Conservation (phyloP, 2,888 invertebrate genomes). For the Melikaiella ostensackeni region DNA sequence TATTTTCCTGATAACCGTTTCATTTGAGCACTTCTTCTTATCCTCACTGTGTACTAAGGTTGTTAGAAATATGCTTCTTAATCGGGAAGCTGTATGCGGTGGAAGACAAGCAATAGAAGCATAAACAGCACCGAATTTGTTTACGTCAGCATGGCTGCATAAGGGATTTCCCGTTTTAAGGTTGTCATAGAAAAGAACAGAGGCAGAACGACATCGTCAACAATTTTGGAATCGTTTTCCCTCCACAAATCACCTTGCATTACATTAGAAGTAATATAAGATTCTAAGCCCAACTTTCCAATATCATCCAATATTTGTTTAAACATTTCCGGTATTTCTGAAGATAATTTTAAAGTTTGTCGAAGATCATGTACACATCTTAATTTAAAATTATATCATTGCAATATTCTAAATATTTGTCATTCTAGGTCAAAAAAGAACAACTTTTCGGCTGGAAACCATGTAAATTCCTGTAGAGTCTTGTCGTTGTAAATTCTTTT, state of each 20-base stretch:
- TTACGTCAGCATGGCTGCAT: conserved; percentile 32
- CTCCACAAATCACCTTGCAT: conserved; percentile 37
- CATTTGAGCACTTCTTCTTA: conserved; percentile 27
- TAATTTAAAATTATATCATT: too few species aligned
- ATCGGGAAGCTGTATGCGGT: conserved; percentile 1
- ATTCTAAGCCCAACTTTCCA: too few species aligned
- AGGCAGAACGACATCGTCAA: conserved; percentile 23
- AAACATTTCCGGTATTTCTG: too few species aligned
- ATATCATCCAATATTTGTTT: too few species aligned
- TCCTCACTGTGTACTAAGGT: conserved; percentile 17
- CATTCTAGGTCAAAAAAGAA: too few species aligned
- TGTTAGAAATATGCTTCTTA: conserved; percentile 24
- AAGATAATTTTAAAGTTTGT: too few species aligned
- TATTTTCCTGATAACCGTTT: conserved; percentile 29
- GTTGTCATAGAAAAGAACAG: conserved; percentile 36
- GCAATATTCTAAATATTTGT: too few species aligned
- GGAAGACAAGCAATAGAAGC: conserved; percentile 40
- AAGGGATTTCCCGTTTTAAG: conserved; percentile 31
- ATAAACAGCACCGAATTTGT: conserved; percentile 32
- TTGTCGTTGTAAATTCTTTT: too few species aligned
- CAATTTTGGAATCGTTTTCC: conserved; percentile 27
- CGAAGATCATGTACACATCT: too few species aligned
- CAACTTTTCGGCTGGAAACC: too few species aligned
- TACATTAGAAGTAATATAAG: too few species aligned
- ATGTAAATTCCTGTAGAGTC: too few species aligned